phyloP scores from a whole-genome alignment of 2,113 vertebrate genomes.

The Anolis carolinensis region DNA sequence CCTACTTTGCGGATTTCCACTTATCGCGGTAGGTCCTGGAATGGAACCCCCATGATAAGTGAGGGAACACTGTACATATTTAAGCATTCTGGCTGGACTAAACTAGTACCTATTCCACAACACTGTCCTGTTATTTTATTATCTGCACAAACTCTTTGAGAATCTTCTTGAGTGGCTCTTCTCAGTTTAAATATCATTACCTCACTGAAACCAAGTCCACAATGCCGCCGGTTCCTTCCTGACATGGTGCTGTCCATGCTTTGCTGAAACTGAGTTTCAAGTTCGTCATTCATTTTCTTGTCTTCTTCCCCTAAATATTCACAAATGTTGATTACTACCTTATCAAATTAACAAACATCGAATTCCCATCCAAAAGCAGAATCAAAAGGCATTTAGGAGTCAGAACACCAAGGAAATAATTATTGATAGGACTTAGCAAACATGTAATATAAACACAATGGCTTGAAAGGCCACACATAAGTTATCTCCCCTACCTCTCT shows the following conservation, averaged over 20 bases:
- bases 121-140: not conserved
- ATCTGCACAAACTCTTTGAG: not conserved
- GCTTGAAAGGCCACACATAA: not conserved
- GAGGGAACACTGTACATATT: not conserved
- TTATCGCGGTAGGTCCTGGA: no score
- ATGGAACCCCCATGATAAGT: no score
- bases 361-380: slow-evolving; percentile 70
- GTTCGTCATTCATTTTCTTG: slow-evolving; percentile 87
- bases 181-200: slow-evolving; percentile 70
- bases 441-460: not conserved
- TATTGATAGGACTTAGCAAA: not conserved
- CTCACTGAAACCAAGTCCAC: slow-evolving; percentile 95
- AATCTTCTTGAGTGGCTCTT: not conserved
- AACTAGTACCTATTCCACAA: not conserved
- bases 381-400: slow-evolving; percentile 29
- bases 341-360: slow-evolving; percentile 77
- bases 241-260: slow-evolving; percentile 94
- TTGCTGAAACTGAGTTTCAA: slow-evolving; percentile 94
- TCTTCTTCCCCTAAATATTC: slow-evolving; percentile 89
- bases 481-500: not conserved
- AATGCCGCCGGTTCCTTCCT: slow-evolving; percentile 90
- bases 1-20: no score
- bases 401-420: not conserved
- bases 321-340: slow-evolving; percentile 79
- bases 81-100: not conserved